A percentile compares a stretch with the other conserved stretches of the same genome.
Conservation (phyloP, 1,140 invertebrate genomes). For the Episyrphus balteatus region DNA sequence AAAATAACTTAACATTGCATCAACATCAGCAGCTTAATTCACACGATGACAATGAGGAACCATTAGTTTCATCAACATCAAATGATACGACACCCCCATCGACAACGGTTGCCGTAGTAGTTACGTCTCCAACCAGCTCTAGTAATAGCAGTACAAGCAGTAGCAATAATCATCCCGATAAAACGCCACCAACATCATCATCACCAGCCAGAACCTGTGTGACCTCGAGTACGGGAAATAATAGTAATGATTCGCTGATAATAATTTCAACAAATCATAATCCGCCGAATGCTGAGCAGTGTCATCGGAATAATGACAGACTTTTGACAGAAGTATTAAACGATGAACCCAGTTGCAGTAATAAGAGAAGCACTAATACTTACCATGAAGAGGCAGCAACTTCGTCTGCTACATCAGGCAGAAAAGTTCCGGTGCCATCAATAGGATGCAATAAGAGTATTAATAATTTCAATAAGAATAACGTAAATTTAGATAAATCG, state of each 20-base stretch:
- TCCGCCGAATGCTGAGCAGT: conserved; percentile 10
- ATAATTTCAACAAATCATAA: conserved; percentile 3
- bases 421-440: conserved; percentile 2
- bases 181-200: conserved; percentile 7
- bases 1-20: no score
- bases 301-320: conserved; percentile 9
- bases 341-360: conserved; percentile 3
- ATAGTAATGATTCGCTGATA: conserved; percentile 7
- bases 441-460: conserved; percentile 1
- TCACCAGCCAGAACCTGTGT: conserved; percentile 1
- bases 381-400: background rate
- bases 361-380: conserved; percentile 5
- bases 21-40: no score
- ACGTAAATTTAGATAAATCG: no score
- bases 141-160: no score
- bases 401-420: background rate
- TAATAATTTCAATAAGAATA: background rate
- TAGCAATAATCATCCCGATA: no score
- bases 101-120: background rate
- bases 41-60: conserved; percentile 6
- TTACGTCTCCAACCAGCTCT: no score
- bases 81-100: conserved; percentile 4
- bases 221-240: conserved; percentile 3
- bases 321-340: conserved; percentile 10
- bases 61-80: conserved; percentile 8